Percentiles rank a stretch among this genome's conserved stretches.
Evolutionary conservation across 2,113 vertebrate genomes (phyloP).

Genomic region (Equus quagga): DNA sequence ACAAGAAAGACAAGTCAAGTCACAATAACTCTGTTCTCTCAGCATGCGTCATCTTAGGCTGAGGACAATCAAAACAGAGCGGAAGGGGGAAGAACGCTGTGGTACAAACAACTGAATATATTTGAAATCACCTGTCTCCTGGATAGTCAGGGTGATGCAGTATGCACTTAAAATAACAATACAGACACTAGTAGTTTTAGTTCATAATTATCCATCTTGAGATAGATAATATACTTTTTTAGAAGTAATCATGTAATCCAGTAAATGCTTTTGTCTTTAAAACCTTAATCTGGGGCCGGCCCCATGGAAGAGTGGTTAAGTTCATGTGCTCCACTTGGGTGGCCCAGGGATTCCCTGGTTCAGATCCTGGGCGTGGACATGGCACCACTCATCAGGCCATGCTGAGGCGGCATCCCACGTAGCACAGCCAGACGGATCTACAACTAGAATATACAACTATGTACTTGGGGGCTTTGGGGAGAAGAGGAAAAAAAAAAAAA

Average conservation of each 20-base stretch:
- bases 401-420: too few relatives aligned
- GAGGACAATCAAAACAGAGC: constrained; percentile 41
- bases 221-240: background rate
- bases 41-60: background rate
- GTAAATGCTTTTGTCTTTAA: constrained; percentile 9
- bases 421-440: too few relatives aligned
- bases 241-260: background rate
- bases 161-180: background rate
- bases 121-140: background rate
- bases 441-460: too few relatives aligned
- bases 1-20: constrained; percentile 48
- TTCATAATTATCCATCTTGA: background rate
- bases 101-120: background rate
- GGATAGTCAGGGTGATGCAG: background rate
- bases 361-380: too few relatives aligned
- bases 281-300: background rate
- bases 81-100: background rate
- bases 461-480: too few relatives aligned
- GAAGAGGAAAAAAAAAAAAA: background rate
- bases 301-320: too few relatives aligned
- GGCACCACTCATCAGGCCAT: too few relatives aligned
- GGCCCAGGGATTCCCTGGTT: too few relatives aligned
- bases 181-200: background rate
- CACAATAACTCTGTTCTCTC: constrained; percentile 34
- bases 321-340: too few relatives aligned